Percentiles rank a stretch among this genome's conserved stretches.
Conservation (phyloP, 2,888 invertebrate species). For the Bombylius discolor region DNA sequence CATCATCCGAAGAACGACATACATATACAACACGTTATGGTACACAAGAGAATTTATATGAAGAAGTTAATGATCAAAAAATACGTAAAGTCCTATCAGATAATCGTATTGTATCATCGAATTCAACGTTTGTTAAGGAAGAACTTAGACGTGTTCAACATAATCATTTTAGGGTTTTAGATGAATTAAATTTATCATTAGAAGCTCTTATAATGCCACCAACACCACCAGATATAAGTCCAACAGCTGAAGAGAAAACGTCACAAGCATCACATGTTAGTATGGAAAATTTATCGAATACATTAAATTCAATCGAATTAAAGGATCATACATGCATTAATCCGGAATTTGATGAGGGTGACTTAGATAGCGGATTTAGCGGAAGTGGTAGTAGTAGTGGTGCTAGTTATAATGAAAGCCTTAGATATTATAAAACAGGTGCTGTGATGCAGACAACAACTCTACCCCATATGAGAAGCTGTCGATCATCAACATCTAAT, state of each 20-base stretch:
- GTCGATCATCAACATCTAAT: constrained; percentile 34
- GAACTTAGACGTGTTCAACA: constrained; percentile 74
- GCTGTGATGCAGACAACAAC: constrained; percentile 23
- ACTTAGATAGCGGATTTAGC: constrained; percentile 65
- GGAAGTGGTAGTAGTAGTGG: constrained; percentile 59
- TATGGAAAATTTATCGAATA: constrained; percentile 32
- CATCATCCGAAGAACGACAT: constrained; percentile 38
- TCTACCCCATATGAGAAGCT: constrained; percentile 32
- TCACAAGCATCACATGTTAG: constrained; percentile 34
- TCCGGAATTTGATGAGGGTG: constrained; percentile 38
- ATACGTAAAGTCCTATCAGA: constrained; percentile 35
- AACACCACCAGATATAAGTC: constrained; percentile 34
- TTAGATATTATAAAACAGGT: constrained; percentile 41
- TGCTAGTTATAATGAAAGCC: constrained; percentile 65
- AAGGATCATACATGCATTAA: constrained; percentile 37
- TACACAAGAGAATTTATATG: constrained; percentile 52
- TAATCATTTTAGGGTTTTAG: constrained; percentile 68
- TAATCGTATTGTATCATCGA: constrained; percentile 51
- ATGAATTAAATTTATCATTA: constrained; percentile 73
- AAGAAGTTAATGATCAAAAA: constrained; percentile 35
- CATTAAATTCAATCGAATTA: constrained; percentile 34
- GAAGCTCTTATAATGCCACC: constrained; percentile 84
- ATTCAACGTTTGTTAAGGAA: constrained; percentile 62
- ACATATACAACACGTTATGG: constrained; percentile 68
- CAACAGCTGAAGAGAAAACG: constrained; percentile 44